Base-by-base conservation (phyloP, 2,888 invertebrate species). In the Eucera pruinosa region DNA sequence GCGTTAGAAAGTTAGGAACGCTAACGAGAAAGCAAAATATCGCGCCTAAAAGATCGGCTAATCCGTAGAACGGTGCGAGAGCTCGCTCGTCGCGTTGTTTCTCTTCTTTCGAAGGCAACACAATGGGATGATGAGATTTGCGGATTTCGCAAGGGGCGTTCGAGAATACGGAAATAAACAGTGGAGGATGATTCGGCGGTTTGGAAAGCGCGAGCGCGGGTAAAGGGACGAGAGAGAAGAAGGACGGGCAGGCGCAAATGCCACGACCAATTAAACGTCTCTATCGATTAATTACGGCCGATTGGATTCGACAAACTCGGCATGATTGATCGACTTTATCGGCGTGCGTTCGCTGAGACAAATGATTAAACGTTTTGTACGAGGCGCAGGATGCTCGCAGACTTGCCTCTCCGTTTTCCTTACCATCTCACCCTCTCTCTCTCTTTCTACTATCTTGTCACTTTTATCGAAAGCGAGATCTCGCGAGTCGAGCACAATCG, bases 311-410 rank as follows among this genome's bases (percentile, higher is more conserved):
- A 72, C 83, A 77, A 81, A 81, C 73, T n/a, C 36, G 57, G 41
- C 75, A 61, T 83, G 87, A 87, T 82, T 78, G 83, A 84, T 86
- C 81, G 83, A 86, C 67, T 81, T 81, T 85, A 86, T 85, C 83
- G 65, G 65, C 43, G 61, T 39, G 54, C 54, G 33, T 48, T 48
- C 45, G 25, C 55, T 41, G 64, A 71, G 72, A 64, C 62, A 54
- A 57, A 70, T 66, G 73, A 82, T 67, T 70, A 64, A 48, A 75
- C 77, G 68, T 39, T 64, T 68, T 58, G 41, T 41, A 25, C 23
- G n/a, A n/a, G 55, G 39, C 62, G 25, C 66, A 36, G 54, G 39
- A 70, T 54, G 52, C 60, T 27, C 57, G 30, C 15, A 57, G 43
- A 57, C 43, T 33, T 48, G 30, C 36, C 25, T 27, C 43, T n/a